Evolutionary conservation across 2,797 vertebrate genomes (phyloP), one percentile per base, ranked within the genome.

Genomic region (Rhinatrema bivittatum): DNA sequence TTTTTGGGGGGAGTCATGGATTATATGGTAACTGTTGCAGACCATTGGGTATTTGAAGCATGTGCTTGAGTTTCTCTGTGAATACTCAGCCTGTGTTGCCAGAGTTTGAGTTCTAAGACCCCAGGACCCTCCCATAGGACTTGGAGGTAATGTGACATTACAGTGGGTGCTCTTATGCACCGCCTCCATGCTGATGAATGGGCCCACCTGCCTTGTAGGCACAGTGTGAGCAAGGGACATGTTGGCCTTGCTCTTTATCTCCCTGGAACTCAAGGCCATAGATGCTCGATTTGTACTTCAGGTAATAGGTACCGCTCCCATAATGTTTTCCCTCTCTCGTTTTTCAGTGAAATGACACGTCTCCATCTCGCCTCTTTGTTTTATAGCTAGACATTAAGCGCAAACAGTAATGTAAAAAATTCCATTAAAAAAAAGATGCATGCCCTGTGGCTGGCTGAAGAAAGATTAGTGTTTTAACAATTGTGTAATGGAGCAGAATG

Each of bases 321-420:
- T 46, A 52, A 36, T 32, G 26, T 27, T 36, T n/a, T 39, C 11
- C 11, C 28, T 40, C 10, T 36, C 20, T 20, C 21, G n/a, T n/a
- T 13, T 13, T 33, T 18, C 34, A 15, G 20, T n/a, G 12, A 32
- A 42, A 32, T 3, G 26, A 42, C 20, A 23, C n/a, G 19, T 53
- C 49, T 19, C 20, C 20, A 6, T 25, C 39, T 30, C 24, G 48
- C 47, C 46, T 19, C 23, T 53, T 27, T 42, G 15, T 44, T 62
- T 56, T 53, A 53, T 34, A 44, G 20, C 24, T 32, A 6, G 6
- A 31, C 29, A 28, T 56, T 47, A 59, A 46, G 39, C 38, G 33
- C 44, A 37, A 22, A 13, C 25, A 37, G 22, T 31, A 42, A 36
- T 26, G 22, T 29, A 29, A 10, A 36, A 41, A 46, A 28, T 12